These are phyloP conservation scores for Caranx ignobilis DNA, from an alignment of 2,113 vertebrate genomes.

Conservation along the genomic window DNA sequence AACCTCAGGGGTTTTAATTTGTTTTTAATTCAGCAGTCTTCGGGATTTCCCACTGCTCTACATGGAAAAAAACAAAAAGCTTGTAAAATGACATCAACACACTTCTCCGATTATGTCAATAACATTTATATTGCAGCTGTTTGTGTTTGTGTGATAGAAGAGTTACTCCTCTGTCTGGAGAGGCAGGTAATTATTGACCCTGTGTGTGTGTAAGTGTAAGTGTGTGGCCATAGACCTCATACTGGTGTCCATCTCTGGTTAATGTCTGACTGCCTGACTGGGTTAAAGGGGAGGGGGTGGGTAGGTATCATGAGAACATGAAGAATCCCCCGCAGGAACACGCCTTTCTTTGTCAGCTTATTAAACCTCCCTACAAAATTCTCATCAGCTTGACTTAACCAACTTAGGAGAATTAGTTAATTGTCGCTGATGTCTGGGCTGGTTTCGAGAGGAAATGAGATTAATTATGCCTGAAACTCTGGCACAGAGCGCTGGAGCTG, in stretches of 20 bases:
- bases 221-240: slow-evolving; percentile 14
- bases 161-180: slow-evolving; percentile 42
- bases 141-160: slow-evolving; percentile 25
- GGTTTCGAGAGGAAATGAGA: slow-evolving; percentile 68
- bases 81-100: background rate
- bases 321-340: slow-evolving; percentile 43
- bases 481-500: slow-evolving; percentile 30
- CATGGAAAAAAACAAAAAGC: no score
- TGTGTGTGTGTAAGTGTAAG: slow-evolving; percentile 31
- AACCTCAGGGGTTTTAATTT: background rate
- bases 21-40: background rate
- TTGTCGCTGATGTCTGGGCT: slow-evolving; percentile 47
- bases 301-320: slow-evolving; percentile 51
- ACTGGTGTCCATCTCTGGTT: slow-evolving; percentile 60
- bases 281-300: background rate
- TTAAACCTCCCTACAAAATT: slow-evolving; percentile 27
- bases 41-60: background rate
- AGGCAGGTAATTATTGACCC: slow-evolving; percentile 64
- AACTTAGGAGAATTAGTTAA: slow-evolving; percentile 46
- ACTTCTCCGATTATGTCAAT: background rate
- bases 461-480: slow-evolving; percentile 64
- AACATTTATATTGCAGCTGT: background rate
- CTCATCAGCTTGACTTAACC: slow-evolving; percentile 26
- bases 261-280: slow-evolving; percentile 57
- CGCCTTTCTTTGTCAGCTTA: slow-evolving; percentile 57